Evolutionary conservation across 2,888 invertebrate genomes (phyloP).

Genomic region (Macrophya annulata): DNA sequence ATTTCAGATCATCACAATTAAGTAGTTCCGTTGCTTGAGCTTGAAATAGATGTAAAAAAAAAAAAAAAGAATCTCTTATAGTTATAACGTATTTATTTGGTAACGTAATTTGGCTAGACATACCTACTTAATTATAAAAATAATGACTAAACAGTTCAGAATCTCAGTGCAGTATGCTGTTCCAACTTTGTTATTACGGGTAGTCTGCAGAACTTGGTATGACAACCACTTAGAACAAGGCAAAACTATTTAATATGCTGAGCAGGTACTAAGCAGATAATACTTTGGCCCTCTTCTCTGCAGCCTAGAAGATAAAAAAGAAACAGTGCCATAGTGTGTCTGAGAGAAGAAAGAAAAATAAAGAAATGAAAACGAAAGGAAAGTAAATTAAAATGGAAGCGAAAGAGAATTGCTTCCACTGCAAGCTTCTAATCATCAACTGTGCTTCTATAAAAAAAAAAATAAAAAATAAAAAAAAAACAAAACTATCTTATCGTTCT

Average conservation of each 20-base stretch:
- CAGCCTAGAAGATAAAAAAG: not conserved
- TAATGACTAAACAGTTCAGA: constrained; percentile 14
- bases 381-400: not conserved
- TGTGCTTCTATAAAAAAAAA: not conserved
- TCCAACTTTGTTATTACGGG: constrained; percentile 5
- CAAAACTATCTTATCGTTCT: not conserved
- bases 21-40: not conserved
- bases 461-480: too few species aligned
- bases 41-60: not conserved
- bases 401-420: not conserved
- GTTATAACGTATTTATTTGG: not conserved
- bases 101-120: not conserved
- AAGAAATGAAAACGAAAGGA: not conserved
- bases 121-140: not conserved
- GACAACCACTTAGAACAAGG: constrained; percentile 40
- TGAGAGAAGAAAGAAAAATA: not conserved
- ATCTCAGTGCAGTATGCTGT: not conserved
- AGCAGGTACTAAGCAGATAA: constrained; percentile 47
- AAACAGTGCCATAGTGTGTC: not conserved
- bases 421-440: constrained; percentile 16
- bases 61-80: not conserved
- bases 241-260: constrained; percentile 41
- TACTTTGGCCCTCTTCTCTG: constrained; percentile 13
- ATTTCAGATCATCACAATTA: not conserved
- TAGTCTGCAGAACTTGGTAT: constrained; percentile 21